These are phyloP conservation scores for Agriotes lineatus DNA, from an alignment of 2,888 invertebrate genomes.

Conservation along the genomic window DNA sequence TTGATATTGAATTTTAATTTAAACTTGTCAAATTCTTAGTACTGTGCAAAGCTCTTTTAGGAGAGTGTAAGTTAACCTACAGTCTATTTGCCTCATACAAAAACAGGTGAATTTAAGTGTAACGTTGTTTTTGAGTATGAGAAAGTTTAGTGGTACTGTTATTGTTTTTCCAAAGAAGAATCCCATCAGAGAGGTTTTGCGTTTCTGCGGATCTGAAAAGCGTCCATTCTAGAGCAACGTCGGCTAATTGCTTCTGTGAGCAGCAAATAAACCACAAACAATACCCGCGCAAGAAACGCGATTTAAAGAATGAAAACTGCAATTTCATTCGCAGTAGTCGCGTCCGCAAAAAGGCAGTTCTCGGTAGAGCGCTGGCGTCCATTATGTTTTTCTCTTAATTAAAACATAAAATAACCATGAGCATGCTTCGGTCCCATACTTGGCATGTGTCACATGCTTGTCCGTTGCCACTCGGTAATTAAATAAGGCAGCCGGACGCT, in stretches of 20 bases:
- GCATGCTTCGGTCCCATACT: conserved; percentile 50
- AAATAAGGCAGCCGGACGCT: conserved; percentile 34
- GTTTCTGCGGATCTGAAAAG: no score
- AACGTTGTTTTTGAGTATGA: no score
- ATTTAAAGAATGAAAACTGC: conserved; percentile 62
- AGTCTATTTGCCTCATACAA: no score
- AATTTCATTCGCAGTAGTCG: conserved; percentile 61
- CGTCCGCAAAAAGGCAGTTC: conserved; percentile 46
- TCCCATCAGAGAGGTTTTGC: no score
- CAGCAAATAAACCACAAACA: conserved; percentile 27
- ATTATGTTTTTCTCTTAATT: conserved; percentile 64
- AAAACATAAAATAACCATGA: conserved; percentile 64
- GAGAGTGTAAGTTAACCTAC: no score
- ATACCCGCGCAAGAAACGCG: conserved; percentile 28
- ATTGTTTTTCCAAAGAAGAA: no score
- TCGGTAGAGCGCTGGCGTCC: conserved; percentile 51
- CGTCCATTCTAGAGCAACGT: no score
- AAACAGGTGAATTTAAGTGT: no score
- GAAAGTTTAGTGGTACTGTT: no score
- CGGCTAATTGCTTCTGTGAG: conserved; percentile 34
- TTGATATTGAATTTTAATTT: no score
- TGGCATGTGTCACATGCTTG: conserved; percentile 47
- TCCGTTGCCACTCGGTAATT: conserved; percentile 38
- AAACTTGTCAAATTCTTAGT: no score
- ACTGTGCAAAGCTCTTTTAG: no score